Evolutionary conservation across 2,113 vertebrate species (phyloP).

Genomic region (Cervus canadensis): DNA sequence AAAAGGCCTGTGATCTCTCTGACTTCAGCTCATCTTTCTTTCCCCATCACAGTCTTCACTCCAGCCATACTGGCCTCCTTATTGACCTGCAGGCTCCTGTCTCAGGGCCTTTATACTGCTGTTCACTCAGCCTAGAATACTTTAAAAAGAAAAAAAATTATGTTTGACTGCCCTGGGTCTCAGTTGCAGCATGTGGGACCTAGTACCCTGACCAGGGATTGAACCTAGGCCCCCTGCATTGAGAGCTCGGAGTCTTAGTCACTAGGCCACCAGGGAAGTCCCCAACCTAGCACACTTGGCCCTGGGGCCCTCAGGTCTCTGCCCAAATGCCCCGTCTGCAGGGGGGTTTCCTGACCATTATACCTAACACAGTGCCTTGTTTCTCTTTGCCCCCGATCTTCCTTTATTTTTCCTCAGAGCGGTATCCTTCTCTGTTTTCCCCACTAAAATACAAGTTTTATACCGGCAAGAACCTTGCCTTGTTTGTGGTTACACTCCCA

Average conservation of each 20-base stretch:
- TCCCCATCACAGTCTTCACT: neutral
- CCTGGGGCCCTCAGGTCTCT: neutral
- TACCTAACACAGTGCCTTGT: neutral
- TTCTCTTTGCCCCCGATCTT: fast-evolving
- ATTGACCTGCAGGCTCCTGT: neutral
- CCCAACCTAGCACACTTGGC: neutral
- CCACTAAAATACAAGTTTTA: neutral
- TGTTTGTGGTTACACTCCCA: neutral
- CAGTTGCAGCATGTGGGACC: neutral
- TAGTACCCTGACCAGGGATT: neutral
- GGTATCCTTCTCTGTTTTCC: neutral
- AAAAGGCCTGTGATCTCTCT: neutral
- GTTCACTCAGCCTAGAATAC: neutral
- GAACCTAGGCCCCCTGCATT: neutral
- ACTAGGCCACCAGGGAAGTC: neutral
- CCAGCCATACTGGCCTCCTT: neutral
- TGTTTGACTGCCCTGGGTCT: neutral
- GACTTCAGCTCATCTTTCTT: neutral
- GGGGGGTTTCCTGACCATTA: neutral
- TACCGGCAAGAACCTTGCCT: neutral
- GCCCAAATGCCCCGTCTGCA: neutral
- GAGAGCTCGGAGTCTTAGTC: neutral
- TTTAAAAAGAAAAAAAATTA: neutral
- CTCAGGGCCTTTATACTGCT: neutral
- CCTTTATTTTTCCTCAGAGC: neutral